A percentile compares a stretch with the other conserved stretches of the same genome.
Evolutionary conservation across 2,888 invertebrate species (phyloP).

Genomic region (Lissonota sp.): DNA sequence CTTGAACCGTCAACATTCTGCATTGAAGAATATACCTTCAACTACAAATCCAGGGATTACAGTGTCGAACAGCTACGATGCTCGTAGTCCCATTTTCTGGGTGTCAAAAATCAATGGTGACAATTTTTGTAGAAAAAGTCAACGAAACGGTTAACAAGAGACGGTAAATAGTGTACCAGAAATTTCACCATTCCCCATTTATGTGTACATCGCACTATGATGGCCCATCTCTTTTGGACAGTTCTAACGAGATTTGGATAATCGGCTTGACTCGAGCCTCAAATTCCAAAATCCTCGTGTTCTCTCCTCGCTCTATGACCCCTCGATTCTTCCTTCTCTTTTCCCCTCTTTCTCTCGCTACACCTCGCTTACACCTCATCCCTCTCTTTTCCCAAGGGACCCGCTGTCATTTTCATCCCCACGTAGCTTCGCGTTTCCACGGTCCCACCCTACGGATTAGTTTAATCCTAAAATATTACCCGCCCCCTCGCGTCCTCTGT

Average conservation of each 20-base stretch:
- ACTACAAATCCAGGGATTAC: background rate
- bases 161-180: constrained; percentile 31
- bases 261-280: constrained; percentile 73
- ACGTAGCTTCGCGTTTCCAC: constrained; percentile 41
- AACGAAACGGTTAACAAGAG: constrained; percentile 5
- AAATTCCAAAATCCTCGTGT: constrained; percentile 65
- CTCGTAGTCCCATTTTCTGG: constrained; percentile 24
- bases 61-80: background rate
- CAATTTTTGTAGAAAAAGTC: constrained; percentile 19
- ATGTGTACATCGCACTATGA: background rate
- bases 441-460: constrained; percentile 71
- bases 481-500: background rate
- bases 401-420: constrained; percentile 65
- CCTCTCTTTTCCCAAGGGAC: constrained; percentile 59
- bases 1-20: background rate
- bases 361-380: constrained; percentile 30
- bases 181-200: constrained; percentile 10
- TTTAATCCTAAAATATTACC: constrained; percentile 73
- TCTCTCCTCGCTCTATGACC: constrained; percentile 44
- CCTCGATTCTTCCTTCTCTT: constrained; percentile 29
- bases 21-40: background rate
- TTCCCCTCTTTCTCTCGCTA: constrained; percentile 14
- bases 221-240: constrained; percentile 60
- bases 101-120: constrained; percentile 34
- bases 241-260: constrained; percentile 76